Evolutionary conservation across 1,140 invertebrate genomes (phyloP).

Genomic region (Drosophila mojavensis): DNA sequence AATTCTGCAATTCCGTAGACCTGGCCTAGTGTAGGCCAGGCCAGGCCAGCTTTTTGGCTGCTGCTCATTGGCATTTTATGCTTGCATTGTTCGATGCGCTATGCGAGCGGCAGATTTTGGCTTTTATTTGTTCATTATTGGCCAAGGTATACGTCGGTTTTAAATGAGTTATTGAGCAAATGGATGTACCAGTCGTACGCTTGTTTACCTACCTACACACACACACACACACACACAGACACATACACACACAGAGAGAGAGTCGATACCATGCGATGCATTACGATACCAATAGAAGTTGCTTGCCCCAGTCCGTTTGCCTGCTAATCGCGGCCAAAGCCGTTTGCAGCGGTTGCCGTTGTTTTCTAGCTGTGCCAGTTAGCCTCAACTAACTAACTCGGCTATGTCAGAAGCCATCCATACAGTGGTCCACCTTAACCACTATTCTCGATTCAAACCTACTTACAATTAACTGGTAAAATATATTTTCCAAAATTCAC

Average conservation of each 20-base stretch:
- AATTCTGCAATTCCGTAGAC: slow-evolving; percentile 47
- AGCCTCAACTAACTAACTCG: slow-evolving; percentile 46
- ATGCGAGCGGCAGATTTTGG: slow-evolving; percentile 70
- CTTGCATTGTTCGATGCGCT: slow-evolving; percentile 64
- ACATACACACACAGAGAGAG: not conserved
- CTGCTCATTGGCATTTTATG: slow-evolving; percentile 48
- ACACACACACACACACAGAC: slow-evolving; percentile 40
- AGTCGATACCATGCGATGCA: slow-evolving; percentile 6
- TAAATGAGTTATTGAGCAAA: slow-evolving; percentile 81
- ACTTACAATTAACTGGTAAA: not conserved
- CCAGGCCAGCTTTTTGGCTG: slow-evolving; percentile 39
- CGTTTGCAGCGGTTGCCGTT: slow-evolving; percentile 35
- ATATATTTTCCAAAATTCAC: not conserved
- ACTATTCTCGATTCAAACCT: slow-evolving; percentile 6
- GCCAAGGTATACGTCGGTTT: slow-evolving; percentile 66
- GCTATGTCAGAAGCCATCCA: slow-evolving; percentile 31
- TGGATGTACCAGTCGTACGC: slow-evolving; percentile 46
- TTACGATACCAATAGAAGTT: slow-evolving; percentile 19
- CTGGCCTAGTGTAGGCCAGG: slow-evolving; percentile 13
- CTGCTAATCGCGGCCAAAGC: slow-evolving; percentile 36
- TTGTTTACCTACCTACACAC: slow-evolving; percentile 66
- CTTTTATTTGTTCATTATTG: slow-evolving; percentile 81
- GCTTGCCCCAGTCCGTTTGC: slow-evolving; percentile 29
- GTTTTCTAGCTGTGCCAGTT: slow-evolving; percentile 43
- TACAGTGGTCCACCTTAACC: slow-evolving; percentile 12